phyloP scores from a whole-genome alignment of 2,113 vertebrate genomes.

The Zapus hudsonius region DNA sequence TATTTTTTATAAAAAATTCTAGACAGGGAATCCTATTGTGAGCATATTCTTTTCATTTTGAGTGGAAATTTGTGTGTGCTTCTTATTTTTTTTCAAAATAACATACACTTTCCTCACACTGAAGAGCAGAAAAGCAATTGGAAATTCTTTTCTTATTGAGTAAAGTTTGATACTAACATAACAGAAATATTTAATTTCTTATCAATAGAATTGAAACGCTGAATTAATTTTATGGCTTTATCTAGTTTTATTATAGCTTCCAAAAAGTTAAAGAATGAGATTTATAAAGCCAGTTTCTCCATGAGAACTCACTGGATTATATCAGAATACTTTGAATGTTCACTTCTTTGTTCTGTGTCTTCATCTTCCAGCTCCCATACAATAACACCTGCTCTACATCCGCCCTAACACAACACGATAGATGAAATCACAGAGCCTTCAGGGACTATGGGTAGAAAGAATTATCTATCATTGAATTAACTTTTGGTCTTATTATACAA shows the following conservation, averaged over 20 bases:
- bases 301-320: neutral
- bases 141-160: constrained; percentile 21
- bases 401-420: neutral
- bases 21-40: neutral
- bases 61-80: neutral
- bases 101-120: neutral
- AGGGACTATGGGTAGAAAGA: neutral
- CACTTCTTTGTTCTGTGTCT: neutral
- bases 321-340: neutral
- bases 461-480: neutral
- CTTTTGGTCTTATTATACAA: neutral
- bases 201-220: neutral
- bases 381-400: neutral
- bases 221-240: neutral
- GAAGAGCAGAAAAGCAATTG: neutral
- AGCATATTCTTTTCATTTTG: neutral
- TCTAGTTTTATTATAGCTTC: neutral
- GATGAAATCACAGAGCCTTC: neutral
- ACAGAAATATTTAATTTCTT: constrained; percentile 3
- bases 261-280: neutral
- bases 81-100: neutral
- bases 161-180: constrained; percentile 19
- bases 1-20: constrained; percentile 32
- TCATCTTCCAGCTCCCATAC: neutral
- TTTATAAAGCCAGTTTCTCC: constrained; percentile 16